phyloP scores from a whole-genome alignment of 2,888 invertebrate species.

The Thera britannica region DNA sequence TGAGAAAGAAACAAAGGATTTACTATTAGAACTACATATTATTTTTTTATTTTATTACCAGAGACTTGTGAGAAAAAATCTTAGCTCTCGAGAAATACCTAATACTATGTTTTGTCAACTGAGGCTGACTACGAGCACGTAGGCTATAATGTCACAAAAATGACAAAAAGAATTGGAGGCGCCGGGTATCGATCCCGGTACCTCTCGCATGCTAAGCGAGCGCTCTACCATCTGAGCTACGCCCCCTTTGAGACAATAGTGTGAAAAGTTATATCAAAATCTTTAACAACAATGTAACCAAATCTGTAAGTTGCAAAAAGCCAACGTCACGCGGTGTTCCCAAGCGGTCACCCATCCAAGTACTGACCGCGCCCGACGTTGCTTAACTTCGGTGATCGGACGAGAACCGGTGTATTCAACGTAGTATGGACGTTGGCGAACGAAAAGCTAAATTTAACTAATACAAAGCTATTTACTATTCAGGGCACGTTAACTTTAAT shows the following conservation, averaged over 20 bases:
- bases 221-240: conserved; percentile 86
- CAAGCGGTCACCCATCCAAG: conserved; percentile 68
- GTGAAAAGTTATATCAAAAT: conserved; percentile 5
- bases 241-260: conserved; percentile 61
- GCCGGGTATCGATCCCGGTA: conserved; percentile 85
- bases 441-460: background rate
- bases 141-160: background rate
- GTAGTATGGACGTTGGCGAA: conserved; percentile 42
- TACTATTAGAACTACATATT: too few species aligned
- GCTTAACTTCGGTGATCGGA: conserved; percentile 80
- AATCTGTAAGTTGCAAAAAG: conserved; percentile 46
- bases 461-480: background rate
- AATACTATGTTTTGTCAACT: too few species aligned
- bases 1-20: too few species aligned
- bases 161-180: conserved; percentile 66
- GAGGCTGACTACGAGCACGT: too few species aligned
- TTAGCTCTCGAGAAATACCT: too few species aligned
- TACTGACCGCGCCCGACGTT: conserved; percentile 78
- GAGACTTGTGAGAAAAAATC: too few species aligned
- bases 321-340: conserved; percentile 63
- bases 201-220: conserved; percentile 85
- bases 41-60: too few species aligned
- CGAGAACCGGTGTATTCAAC: conserved; percentile 63
- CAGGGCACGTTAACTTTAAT: too few species aligned
- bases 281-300: background rate